Conservation (phyloP, 2,113 vertebrate genomes). For the Hippocampus mohnikei region DNA sequence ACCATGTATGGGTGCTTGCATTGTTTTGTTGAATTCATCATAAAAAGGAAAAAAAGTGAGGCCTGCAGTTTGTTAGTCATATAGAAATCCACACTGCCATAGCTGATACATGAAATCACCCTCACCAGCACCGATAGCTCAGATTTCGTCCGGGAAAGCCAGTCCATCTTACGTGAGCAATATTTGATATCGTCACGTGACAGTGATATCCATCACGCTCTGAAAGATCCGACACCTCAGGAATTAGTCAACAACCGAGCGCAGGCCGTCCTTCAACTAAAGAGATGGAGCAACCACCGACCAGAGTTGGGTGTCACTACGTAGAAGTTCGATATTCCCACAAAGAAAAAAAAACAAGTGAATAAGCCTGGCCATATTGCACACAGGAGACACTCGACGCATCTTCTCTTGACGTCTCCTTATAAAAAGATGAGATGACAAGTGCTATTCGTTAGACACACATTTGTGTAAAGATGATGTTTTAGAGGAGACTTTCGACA, state of each 20-base stretch:
- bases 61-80: too few relatives aligned
- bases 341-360: neutral
- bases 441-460: neutral
- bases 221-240: neutral
- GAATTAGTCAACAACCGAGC: neutral
- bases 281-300: neutral
- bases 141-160: neutral
- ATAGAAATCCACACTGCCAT: too few relatives aligned
- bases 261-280: neutral
- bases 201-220: neutral
- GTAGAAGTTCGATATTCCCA: neutral
- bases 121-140: neutral
- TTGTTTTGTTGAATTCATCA: too few relatives aligned
- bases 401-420: neutral
- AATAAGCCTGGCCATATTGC: neutral
- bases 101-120: neutral
- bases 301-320: neutral
- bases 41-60: too few relatives aligned
- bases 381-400: neutral
- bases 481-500: neutral
- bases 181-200: neutral
- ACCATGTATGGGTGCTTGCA: too few relatives aligned
- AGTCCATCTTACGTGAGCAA: neutral
- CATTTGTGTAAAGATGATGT: neutral
- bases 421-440: constrained; percentile 1